A percentile compares a stretch with the other conserved stretches of the same genome.
phyloP scores from a whole-genome alignment of 2,113 vertebrate genomes.

The Albula goreensis region DNA sequence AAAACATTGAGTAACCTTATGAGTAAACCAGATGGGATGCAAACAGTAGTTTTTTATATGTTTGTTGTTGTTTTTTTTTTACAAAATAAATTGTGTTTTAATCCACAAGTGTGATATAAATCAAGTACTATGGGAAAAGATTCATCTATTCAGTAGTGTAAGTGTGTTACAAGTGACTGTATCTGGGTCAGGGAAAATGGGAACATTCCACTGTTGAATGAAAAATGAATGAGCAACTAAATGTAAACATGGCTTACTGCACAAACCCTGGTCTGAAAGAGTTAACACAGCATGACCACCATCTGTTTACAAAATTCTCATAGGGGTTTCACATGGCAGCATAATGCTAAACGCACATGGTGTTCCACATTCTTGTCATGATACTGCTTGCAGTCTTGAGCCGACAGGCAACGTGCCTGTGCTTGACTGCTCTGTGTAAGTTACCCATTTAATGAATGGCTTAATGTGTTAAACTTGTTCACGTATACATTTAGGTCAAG shows the following conservation, averaged over 20 bases:
- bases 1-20: neutral
- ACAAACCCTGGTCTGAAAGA: neutral
- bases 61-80: neutral
- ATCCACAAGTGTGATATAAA: neutral
- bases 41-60: neutral
- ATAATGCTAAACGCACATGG: constrained; percentile 20
- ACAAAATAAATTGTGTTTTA: neutral
- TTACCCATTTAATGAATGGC: neutral
- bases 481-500: neutral
- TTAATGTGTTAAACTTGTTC: neutral
- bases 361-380: constrained; percentile 23
- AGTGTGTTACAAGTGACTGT: neutral
- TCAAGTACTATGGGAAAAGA: neutral
- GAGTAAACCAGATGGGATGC: neutral
- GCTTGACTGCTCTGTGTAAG: neutral
- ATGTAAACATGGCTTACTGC: too few species aligned
- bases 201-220: neutral
- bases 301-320: constrained; percentile 17
- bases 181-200: neutral
- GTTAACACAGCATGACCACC: constrained; percentile 2
- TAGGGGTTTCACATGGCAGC: constrained; percentile 6
- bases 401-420: neutral
- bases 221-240: neutral
- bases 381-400: constrained; percentile 7
- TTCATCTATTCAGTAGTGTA: neutral